A percentile compares a stretch with the other conserved stretches of the same genome.
Evolutionary conservation across 2,113 vertebrate genomes (phyloP).

Genomic region (Callaeas wilsoni): DNA sequence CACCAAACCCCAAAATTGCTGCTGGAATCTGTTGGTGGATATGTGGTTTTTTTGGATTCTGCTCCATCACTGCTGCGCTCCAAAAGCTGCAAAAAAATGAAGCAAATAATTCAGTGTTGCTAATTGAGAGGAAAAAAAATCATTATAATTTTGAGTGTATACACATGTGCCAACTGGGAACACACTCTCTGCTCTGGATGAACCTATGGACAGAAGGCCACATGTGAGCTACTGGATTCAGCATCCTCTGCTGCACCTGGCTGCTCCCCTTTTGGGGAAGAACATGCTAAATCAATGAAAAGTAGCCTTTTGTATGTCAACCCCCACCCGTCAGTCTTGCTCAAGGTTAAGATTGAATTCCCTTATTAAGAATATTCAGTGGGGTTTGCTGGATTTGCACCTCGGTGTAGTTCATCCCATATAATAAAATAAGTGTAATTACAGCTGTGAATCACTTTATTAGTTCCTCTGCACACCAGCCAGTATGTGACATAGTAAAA

Average conservation of each 20-base stretch:
- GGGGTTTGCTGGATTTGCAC: not conserved
- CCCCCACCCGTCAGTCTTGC: not conserved
- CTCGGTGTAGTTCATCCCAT: not conserved
- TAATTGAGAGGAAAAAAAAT: not conserved
- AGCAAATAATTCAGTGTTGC: not conserved
- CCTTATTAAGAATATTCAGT: not conserved
- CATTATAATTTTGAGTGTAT: not conserved
- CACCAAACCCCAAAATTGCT: not conserved
- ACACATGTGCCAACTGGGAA: not conserved
- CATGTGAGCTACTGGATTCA: not conserved
- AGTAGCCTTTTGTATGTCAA: not conserved
- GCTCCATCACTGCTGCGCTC: not conserved
- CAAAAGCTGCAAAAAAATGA: not conserved
- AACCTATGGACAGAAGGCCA: not conserved
- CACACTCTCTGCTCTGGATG: not conserved
- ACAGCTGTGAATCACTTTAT: not conserved
- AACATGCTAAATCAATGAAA: not conserved
- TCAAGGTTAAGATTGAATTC: not conserved
- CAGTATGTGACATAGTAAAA: not conserved
- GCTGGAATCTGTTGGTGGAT: not conserved
- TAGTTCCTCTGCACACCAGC: not conserved
- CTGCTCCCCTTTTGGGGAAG: not conserved
- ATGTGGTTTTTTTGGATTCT: not conserved
- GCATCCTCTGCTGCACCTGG: not conserved
- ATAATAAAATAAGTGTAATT: slow-evolving; percentile 32